A percentile compares a stretch with the other conserved stretches of the same genome.
Evolutionary conservation across 1,140 invertebrate species (phyloP).

Genomic region (Pseudomyrmex sp.): DNA sequence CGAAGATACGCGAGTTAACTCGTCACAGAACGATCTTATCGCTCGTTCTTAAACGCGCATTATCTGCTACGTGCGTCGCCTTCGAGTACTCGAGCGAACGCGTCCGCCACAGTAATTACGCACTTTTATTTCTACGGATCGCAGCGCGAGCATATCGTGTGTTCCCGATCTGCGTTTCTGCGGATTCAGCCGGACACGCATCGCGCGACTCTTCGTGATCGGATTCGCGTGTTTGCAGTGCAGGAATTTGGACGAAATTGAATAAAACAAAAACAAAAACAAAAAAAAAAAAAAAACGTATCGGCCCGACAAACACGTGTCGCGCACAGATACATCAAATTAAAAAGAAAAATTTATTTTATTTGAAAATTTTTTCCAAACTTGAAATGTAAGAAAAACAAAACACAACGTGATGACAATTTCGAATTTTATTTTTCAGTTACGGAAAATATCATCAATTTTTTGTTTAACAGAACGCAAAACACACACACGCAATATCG

Average conservation of each 20-base stretch:
- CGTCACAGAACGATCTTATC: slow-evolving; percentile 33
- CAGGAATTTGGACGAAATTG: background rate
- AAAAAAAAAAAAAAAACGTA: background rate
- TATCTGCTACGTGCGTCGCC: slow-evolving; percentile 34
- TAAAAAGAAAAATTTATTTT: no score
- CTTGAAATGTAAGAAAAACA: no score
- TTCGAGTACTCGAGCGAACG: background rate
- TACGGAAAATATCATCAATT: no score
- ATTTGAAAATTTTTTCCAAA: no score
- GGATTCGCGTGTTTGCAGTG: background rate
- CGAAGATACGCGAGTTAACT: slow-evolving; percentile 45
- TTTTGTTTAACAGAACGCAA: no score
- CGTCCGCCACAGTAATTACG: slow-evolving; percentile 36
- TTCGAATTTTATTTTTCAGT: no score
- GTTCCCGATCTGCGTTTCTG: slow-evolving; percentile 20
- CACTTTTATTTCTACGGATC: slow-evolving; percentile 23
- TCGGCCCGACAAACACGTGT: no score
- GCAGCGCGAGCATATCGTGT: background rate
- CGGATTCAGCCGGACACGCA: slow-evolving; percentile 26
- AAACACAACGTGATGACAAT: no score
- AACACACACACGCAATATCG: background rate
- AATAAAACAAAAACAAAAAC: background rate
- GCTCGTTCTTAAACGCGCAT: slow-evolving; percentile 36
- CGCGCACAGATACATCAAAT: no score
- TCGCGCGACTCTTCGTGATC: background rate